Evolutionary conservation across 2,113 vertebrate genomes (phyloP).

Genomic region (Clarias magur): DNA sequence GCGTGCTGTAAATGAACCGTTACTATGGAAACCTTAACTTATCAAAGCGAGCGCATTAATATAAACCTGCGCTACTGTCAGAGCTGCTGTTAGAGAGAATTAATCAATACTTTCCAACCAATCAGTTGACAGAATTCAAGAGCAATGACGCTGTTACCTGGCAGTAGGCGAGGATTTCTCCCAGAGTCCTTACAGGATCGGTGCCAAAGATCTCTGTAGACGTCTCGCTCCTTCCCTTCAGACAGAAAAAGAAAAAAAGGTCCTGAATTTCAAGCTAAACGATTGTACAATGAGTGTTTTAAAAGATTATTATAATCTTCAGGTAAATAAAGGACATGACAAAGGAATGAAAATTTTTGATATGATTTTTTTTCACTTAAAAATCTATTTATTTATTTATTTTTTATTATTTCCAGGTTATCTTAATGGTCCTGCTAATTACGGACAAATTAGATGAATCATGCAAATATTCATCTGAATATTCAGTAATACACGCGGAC

Average conservation of each 20-base stretch:
- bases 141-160: slow-evolving; percentile 66
- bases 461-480: not conserved
- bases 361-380: not conserved
- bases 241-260: not conserved
- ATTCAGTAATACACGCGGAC: not conserved
- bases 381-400: not conserved
- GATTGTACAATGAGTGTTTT: too few relatives aligned
- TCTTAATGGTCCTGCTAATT: not conserved
- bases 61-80: not conserved
- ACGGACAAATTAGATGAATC: not conserved
- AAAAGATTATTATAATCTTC: not conserved
- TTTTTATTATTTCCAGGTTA: not conserved
- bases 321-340: not conserved
- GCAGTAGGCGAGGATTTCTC: slow-evolving; percentile 71
- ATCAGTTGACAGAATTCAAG: not conserved
- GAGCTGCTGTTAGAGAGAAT: not conserved
- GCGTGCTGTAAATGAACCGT: not conserved
- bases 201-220: slow-evolving; percentile 57
- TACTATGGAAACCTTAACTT: not conserved
- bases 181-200: slow-evolving; percentile 64
- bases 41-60: not conserved
- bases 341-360: not conserved
- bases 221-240: slow-evolving; percentile 32
- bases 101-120: not conserved
- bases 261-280: not conserved